Evolutionary conservation across 2,888 invertebrate species (phyloP).

Genomic region (Archips crataeganus): DNA sequence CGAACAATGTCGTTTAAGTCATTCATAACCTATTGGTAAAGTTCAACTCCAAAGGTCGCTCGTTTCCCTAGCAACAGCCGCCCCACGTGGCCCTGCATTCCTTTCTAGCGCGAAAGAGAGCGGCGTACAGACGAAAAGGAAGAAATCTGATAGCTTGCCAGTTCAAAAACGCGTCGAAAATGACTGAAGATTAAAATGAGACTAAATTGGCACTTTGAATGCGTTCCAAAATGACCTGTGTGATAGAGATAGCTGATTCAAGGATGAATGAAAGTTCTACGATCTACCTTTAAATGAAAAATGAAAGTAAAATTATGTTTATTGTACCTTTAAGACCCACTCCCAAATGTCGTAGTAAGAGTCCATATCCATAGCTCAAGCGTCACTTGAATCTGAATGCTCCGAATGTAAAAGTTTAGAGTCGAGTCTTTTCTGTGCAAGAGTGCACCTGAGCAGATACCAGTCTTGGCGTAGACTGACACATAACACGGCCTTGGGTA

Average conservation of each 20-base stretch:
- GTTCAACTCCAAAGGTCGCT: not conserved
- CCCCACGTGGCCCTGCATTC: constrained; percentile 28
- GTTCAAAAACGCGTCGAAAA: constrained; percentile 7
- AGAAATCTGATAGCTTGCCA: constrained; percentile 21
- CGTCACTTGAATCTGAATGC: constrained; percentile 38
- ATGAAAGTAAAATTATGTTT: constrained; percentile 17
- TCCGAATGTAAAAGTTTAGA: constrained; percentile 29
- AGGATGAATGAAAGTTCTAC: constrained; percentile 19
- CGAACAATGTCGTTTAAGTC: not conserved
- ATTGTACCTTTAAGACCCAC: constrained; percentile 66
- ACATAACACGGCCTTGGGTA: constrained; percentile 55
- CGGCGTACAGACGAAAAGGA: not conserved
- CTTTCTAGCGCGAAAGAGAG: constrained; percentile 1
- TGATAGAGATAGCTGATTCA: not conserved
- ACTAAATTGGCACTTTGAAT: constrained; percentile 8
- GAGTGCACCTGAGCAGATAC: constrained; percentile 50
- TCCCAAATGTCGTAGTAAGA: constrained; percentile 67
- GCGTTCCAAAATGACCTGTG: constrained; percentile 31
- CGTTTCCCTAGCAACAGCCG: constrained; percentile 33
- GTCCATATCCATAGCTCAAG: constrained; percentile 60
- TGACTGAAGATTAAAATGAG: not conserved
- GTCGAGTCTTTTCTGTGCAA: constrained; percentile 23
- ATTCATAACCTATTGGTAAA: constrained; percentile 10
- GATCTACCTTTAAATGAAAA: constrained; percentile 27
- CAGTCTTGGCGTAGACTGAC: constrained; percentile 57